These are phyloP conservation scores for Melipona quadrifasciata DNA, from an alignment of 1,140 invertebrate genomes.

Conservation along the genomic window DNA sequence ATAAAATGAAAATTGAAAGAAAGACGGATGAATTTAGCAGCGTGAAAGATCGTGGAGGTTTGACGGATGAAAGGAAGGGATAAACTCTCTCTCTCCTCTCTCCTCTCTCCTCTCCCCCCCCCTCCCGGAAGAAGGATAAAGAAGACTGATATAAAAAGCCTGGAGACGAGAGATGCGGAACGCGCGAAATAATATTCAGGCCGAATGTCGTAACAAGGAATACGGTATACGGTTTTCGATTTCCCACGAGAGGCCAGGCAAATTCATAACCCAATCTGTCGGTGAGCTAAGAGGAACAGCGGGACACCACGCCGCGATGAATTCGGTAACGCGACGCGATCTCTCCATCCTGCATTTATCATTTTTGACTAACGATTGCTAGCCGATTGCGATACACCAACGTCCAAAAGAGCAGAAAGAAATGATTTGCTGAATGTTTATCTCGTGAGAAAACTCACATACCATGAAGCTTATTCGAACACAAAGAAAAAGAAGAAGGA, in stretches of 20 bases:
- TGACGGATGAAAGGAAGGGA: neutral
- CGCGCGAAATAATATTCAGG: slow-evolving; percentile 48
- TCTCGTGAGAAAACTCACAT: neutral
- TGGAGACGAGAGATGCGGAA: slow-evolving; percentile 6
- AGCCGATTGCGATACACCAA: too few species aligned
- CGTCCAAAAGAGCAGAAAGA: neutral
- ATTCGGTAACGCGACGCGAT: slow-evolving; percentile 16
- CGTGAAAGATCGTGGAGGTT: neutral
- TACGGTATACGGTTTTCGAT: slow-evolving; percentile 28
- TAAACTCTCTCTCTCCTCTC: neutral
- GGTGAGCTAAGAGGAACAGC: neutral
- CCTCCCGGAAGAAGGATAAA: neutral
- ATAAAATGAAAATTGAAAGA: neutral
- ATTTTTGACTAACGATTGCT: neutral
- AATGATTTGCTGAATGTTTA: neutral
- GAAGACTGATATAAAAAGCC: neutral
- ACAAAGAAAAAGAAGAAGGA: neutral
- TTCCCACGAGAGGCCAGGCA: slow-evolving; percentile 45
- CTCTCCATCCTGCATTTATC: neutral
- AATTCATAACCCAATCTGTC: slow-evolving; percentile 58
- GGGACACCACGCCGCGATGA: neutral
- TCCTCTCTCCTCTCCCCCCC: too few species aligned
- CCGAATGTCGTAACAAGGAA: slow-evolving; percentile 7
- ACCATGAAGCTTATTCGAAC: neutral
- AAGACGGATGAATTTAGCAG: neutral